These are phyloP conservation scores for Scaptomyza pallida DNA, from an alignment of 1,140 invertebrate species.

Conservation along the genomic window DNA sequence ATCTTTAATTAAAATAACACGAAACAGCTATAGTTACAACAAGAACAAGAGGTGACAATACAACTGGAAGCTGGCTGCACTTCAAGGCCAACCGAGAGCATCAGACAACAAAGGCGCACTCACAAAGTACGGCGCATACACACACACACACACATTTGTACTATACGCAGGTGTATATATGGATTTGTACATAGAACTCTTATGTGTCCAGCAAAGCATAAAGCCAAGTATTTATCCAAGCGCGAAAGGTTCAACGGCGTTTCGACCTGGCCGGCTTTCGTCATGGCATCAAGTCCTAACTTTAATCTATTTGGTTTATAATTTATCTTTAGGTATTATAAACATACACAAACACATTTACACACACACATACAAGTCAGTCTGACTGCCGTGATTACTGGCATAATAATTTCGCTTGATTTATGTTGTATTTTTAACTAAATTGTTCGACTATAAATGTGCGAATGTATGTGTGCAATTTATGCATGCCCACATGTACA, in stretches of 20 bases:
- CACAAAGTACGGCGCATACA: conserved; percentile 41
- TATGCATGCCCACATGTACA: conserved; percentile 10
- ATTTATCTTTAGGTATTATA: conserved; percentile 19
- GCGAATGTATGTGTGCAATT: conserved; percentile 15
- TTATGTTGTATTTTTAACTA: conserved; percentile 52
- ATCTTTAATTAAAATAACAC: conserved; percentile 65
- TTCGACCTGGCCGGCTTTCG: conserved; percentile 50
- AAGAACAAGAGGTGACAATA: conserved; percentile 40
- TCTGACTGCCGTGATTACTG: conserved; percentile 11
- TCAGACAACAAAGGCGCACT: conserved; percentile 69
- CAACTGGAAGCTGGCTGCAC: conserved; percentile 40
- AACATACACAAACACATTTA: conserved; percentile 27
- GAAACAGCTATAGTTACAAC: conserved; percentile 30
- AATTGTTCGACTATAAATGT: conserved; percentile 50
- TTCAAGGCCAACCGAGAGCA: conserved; percentile 52
- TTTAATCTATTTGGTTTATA: conserved; percentile 44
- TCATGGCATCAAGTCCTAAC: conserved; percentile 25
- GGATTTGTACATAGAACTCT: conserved; percentile 20
- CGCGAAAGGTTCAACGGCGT: conserved; percentile 67
- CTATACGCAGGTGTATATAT: conserved; percentile 4
- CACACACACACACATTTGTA: conserved; percentile 9
- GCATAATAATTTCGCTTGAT: conserved; percentile 40
- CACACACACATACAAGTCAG: not conserved
- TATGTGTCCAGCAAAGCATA: conserved; percentile 47
- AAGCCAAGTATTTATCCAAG: conserved; percentile 72